phyloP scores from a whole-genome alignment of 2,888 invertebrate genomes.

The Megamerina dolium region DNA sequence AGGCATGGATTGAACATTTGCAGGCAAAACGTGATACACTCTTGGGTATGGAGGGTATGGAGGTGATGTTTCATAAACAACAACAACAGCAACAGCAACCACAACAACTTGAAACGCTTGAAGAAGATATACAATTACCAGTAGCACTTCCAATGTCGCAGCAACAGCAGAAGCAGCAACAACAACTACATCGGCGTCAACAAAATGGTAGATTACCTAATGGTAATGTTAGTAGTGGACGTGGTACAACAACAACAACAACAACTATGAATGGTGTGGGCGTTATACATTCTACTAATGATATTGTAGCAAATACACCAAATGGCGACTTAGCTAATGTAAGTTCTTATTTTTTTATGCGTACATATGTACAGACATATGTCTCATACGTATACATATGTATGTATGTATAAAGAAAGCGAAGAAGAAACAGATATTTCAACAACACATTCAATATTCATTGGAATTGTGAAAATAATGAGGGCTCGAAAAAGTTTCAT shows the following conservation, averaged over 20 bases:
- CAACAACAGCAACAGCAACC: slow-evolving; percentile 8
- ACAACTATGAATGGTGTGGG: slow-evolving; percentile 16
- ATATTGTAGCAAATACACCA: slow-evolving; percentile 35
- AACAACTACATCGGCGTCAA: slow-evolving; percentile 4
- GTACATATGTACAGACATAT: too few species aligned
- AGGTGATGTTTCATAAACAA: slow-evolving; percentile 1
- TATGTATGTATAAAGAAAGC: too few species aligned
- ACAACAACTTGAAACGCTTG: too few species aligned
- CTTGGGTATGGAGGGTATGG: slow-evolving; percentile 27
- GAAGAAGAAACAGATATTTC: too few species aligned
- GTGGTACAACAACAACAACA: slow-evolving; percentile 7
- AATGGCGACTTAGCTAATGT: slow-evolving; percentile 40
- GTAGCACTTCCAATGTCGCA: slow-evolving; percentile 5
- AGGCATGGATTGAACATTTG: slow-evolving; percentile 47
- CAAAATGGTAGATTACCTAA: slow-evolving; percentile 13
- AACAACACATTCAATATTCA: too few species aligned
- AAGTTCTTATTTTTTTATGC: slow-evolving; percentile 18
- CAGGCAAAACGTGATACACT: slow-evolving; percentile 35
- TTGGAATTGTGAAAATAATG: too few species aligned
- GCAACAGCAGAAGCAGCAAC: slow-evolving; percentile 4
- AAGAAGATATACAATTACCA: too few species aligned
- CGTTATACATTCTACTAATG: slow-evolving; percentile 12
- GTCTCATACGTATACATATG: background rate
- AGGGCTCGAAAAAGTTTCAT: too few species aligned
- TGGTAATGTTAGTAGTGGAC: slow-evolving; percentile 3